Percentiles rank a stretch among this genome's conserved stretches.
These are phyloP conservation scores for Eupithecia subfuscata DNA, from an alignment of 2,888 invertebrate genomes.

Conservation along the genomic window DNA sequence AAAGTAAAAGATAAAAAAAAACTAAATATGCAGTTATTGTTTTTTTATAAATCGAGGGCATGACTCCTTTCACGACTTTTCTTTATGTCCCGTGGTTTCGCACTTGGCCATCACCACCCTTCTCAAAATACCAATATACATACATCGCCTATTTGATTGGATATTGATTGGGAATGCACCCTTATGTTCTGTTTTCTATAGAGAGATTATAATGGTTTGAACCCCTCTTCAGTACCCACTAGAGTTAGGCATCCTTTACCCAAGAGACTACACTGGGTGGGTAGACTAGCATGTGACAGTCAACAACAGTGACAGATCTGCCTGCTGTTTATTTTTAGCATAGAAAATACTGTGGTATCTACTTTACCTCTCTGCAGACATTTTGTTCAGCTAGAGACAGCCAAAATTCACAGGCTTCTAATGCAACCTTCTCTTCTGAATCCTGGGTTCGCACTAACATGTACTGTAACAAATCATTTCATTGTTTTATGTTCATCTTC, in stretches of 20 bases:
- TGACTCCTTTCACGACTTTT: too few relatives aligned
- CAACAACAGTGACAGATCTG: not conserved
- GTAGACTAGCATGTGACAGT: not conserved
- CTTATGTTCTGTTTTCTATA: not conserved
- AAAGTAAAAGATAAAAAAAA: too few relatives aligned
- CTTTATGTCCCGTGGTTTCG: too few relatives aligned
- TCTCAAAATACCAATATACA: too few relatives aligned
- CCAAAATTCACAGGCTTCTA: conserved; percentile 99
- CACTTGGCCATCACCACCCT: too few relatives aligned
- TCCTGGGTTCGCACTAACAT: conserved; percentile 98
- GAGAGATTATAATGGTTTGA: not conserved
- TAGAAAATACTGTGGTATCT: not conserved
- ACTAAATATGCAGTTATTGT: too few relatives aligned
- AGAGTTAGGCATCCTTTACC: not conserved
- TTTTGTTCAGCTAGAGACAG: conserved; percentile 97
- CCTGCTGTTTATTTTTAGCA: not conserved
- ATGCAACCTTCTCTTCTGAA: conserved; percentile 95
- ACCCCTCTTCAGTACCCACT: not conserved
- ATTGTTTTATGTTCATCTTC: not conserved
- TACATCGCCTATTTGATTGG: too few relatives aligned
- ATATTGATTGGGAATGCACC: not conserved
- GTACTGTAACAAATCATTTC: conserved; percentile 83
- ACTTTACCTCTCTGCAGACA: conserved; percentile 90
- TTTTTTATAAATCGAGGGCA: too few relatives aligned
- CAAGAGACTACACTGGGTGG: not conserved